A percentile compares a stretch with the other conserved stretches of the same genome.
Evolutionary conservation across 2,797 vertebrate genomes (phyloP).

Genomic region (Hydrophis major): DNA sequence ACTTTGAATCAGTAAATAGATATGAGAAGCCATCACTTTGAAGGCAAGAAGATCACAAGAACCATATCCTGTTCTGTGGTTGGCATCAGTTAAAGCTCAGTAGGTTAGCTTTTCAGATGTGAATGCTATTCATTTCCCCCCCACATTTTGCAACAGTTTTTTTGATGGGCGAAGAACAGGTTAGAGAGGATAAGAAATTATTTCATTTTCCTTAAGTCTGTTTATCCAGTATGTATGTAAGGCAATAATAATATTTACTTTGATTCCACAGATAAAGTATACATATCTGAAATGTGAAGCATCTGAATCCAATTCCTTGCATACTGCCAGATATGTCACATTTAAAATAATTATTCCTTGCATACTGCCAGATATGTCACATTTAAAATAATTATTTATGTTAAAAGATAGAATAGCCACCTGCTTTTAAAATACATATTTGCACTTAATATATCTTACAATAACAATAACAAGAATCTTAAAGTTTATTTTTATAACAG

Average conservation of each 20-base stretch:
- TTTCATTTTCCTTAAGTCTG: neutral
- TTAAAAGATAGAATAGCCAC: neutral
- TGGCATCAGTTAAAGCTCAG: slow-evolving; percentile 27
- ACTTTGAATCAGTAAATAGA: slow-evolving; percentile 56
- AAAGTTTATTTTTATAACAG: slow-evolving; percentile 4
- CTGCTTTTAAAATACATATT: neutral
- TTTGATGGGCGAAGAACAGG: neutral
- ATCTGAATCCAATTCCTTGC: neutral
- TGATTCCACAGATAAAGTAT: neutral
- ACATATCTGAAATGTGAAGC: neutral
- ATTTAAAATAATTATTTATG: slow-evolving; percentile 22
- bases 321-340: rapidly evolving
- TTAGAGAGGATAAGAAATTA: neutral
- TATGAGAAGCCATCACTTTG: slow-evolving; percentile 55
- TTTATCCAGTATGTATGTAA: neutral
- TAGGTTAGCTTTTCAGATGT: neutral
- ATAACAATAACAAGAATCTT: slow-evolving; percentile 9
- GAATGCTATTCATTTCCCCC: slow-evolving; percentile 33
- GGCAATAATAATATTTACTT: neutral
- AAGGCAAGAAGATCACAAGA: slow-evolving; percentile 58
- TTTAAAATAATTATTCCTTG: slow-evolving; percentile 16
- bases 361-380: rapidly evolving
- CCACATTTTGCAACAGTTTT: slow-evolving; percentile 21
- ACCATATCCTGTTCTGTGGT: slow-evolving; percentile 59
- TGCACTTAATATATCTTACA: slow-evolving; percentile 4